phyloP scores from a whole-genome alignment of 2,113 vertebrate species.

The Hippocampus guttulatus region DNA sequence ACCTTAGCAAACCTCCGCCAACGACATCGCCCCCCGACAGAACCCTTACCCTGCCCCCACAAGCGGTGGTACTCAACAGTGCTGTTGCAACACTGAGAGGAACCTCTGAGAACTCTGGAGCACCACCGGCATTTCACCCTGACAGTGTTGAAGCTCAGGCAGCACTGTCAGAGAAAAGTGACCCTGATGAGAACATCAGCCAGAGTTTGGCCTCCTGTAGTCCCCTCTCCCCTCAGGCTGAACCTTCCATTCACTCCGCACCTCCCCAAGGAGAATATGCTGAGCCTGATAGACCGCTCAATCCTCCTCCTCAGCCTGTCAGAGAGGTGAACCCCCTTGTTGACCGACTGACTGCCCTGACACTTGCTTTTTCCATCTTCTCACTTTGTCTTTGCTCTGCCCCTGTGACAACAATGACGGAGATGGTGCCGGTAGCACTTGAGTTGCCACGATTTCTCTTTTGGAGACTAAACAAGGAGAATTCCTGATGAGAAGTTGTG shows the following conservation, averaged over 20 bases:
- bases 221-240: conserved; percentile 20
- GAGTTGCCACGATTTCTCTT: conserved; percentile 1
- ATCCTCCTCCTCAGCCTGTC: conserved; percentile 66
- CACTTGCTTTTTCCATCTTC: conserved; percentile 55
- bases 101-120: conserved; percentile 15
- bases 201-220: conserved; percentile 6
- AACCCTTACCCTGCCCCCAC: conserved; percentile 28
- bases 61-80: conserved; percentile 45
- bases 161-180: conserved; percentile 18
- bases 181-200: conserved; percentile 31
- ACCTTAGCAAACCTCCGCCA: conserved; percentile 39
- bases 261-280: conserved; percentile 35
- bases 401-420: conserved; percentile 7
- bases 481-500: background rate
- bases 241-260: conserved; percentile 39
- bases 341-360: conserved; percentile 25
- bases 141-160: conserved; percentile 33
- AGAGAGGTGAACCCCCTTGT: conserved; percentile 81
- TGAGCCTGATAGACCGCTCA: conserved; percentile 45
- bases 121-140: conserved; percentile 10
- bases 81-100: conserved; percentile 21
- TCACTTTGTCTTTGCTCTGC: conserved; percentile 42
- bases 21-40: conserved; percentile 48
- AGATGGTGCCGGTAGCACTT: conserved; percentile 11
- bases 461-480: background rate